Evolutionary conservation across 92 coral and sea anemone genomes (phyloP).

Genomic region (Umimayanthus kanabou): DNA sequence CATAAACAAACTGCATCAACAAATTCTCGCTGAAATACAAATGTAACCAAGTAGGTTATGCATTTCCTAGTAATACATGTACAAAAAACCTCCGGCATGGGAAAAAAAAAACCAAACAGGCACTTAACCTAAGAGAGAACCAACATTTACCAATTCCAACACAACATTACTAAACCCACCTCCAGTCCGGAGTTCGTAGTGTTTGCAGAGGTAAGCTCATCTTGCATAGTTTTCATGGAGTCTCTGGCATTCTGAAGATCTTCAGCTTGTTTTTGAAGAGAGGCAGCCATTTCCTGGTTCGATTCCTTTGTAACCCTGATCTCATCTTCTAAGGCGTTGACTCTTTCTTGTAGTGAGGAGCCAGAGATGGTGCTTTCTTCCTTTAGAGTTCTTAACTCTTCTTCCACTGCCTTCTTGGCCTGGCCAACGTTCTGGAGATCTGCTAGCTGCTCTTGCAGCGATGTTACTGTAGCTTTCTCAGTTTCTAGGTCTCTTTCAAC

Average conservation of each 20-base stretch:
- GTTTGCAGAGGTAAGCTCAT: background rate
- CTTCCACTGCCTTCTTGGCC: constrained; percentile 18
- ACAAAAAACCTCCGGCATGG: too few species aligned
- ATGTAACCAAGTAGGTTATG: too few species aligned
- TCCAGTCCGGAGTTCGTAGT: constrained; percentile 20
- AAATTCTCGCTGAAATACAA: too few species aligned
- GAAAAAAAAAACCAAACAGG: too few species aligned
- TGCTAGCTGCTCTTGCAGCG: constrained; percentile 18
- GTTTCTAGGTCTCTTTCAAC: constrained; percentile 52
- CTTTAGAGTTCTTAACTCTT: background rate
- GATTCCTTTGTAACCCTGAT: background rate
- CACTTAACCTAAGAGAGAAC: too few species aligned
- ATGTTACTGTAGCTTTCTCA: constrained; percentile 7
- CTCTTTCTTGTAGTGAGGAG: constrained; percentile 7
- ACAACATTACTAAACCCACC: constrained; percentile 13
- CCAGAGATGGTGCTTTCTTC: background rate
- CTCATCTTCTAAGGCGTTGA: constrained; percentile 6
- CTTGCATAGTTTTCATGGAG: background rate
- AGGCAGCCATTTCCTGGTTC: background rate
- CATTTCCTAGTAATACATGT: too few species aligned
- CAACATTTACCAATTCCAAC: background rate
- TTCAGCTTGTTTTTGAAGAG: background rate
- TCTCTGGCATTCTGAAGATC: background rate
- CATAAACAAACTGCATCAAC: too few species aligned
- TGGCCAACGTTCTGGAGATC: constrained; percentile 30